These are phyloP conservation scores for Antheraea mylitta DNA, from an alignment of 1,140 invertebrate genomes.

Conservation along the genomic window DNA sequence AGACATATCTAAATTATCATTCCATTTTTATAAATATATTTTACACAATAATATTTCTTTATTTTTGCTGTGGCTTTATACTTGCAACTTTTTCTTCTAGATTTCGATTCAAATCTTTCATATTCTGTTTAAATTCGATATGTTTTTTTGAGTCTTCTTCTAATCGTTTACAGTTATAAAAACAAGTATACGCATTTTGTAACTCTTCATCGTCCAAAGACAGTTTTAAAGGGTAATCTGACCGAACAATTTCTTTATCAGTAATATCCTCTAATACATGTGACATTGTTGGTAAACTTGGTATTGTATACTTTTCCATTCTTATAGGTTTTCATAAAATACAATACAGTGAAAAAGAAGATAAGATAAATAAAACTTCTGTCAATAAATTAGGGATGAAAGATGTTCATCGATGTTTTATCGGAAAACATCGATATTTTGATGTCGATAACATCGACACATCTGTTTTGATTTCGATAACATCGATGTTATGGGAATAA, in stretches of 20 bases:
- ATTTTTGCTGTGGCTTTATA: conserved; percentile 47
- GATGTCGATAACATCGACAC: too few relatives aligned
- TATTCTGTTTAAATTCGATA: conserved; percentile 41
- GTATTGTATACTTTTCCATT: conserved; percentile 56
- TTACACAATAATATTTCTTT: too few relatives aligned
- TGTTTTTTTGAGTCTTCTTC: conserved; percentile 46
- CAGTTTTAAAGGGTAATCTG: conserved; percentile 29
- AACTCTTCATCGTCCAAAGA: conserved; percentile 38
- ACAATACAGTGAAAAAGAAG: too few relatives aligned
- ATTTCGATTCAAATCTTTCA: conserved; percentile 54
- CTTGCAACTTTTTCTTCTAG: conserved; percentile 53
- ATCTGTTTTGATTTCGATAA: too few relatives aligned
- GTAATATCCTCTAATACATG: conserved; percentile 60
- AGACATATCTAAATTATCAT: too few relatives aligned
- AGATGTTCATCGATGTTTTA: too few relatives aligned
- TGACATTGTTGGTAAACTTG: conserved; percentile 51
- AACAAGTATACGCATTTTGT: conserved; percentile 46
- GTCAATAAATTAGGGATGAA: too few relatives aligned
- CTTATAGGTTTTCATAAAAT: neutral
- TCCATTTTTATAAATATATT: too few relatives aligned
- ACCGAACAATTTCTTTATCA: conserved; percentile 27
- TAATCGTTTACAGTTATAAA: conserved; percentile 41
- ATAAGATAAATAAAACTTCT: too few relatives aligned
- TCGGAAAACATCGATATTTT: too few relatives aligned
- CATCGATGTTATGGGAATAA: too few relatives aligned